Conservation (phyloP, 2,113 vertebrate species). For the Stegostoma tigrinum region DNA sequence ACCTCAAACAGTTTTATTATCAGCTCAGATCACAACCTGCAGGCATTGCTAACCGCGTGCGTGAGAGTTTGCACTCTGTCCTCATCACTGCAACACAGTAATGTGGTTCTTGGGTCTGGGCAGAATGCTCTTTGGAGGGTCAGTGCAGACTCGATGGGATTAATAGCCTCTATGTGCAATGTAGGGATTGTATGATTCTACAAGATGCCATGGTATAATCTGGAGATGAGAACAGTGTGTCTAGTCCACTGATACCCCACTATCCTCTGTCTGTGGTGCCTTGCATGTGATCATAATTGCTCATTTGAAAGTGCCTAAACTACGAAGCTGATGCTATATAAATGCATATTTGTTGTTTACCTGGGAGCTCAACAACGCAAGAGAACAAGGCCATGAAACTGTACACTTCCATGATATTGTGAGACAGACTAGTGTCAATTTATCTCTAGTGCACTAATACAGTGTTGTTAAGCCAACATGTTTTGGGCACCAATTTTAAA, state of each 20-base stretch:
- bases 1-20: no score
- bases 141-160: no score
- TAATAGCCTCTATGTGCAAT: no score
- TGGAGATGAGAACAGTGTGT: not conserved
- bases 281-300: not conserved
- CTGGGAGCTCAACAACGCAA: not conserved
- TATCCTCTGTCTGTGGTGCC: not conserved
- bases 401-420: not conserved
- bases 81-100: no score
- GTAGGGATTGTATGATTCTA: no score
- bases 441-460: not conserved
- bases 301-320: not conserved
- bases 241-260: no score
- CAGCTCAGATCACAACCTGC: no score
- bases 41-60: no score
- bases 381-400: not conserved
- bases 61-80: no score
- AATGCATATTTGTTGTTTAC: not conserved
- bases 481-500: no score
- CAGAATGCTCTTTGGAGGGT: no score
- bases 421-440: not conserved
- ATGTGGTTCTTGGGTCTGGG: no score
- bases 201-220: not conserved
- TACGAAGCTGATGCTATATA: not conserved
- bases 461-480: not conserved